These are phyloP conservation scores for Lanius collurio DNA, from an alignment of 2,113 vertebrate species.

Conservation along the genomic window DNA sequence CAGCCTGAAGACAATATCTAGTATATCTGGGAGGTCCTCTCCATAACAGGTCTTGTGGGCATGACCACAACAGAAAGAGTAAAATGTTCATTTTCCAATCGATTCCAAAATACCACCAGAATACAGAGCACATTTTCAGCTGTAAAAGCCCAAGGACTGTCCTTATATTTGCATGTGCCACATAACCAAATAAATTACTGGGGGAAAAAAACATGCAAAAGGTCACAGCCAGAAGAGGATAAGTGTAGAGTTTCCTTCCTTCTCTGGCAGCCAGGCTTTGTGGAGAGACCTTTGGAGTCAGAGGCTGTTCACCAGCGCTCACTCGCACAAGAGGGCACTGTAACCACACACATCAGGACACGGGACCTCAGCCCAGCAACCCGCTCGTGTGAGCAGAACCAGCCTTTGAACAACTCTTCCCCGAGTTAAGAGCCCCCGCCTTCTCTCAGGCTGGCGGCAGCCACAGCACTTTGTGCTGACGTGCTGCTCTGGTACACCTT, in stretches of 20 bases:
- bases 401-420: rapidly evolving
- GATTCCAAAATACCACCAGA: background rate
- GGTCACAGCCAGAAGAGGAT: background rate
- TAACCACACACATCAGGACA: background rate
- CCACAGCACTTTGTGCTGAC: background rate
- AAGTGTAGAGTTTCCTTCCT: background rate
- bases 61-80: background rate
- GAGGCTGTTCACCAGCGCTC: background rate
- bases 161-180: background rate
- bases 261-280: background rate
- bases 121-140: background rate
- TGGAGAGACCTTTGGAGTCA: background rate
- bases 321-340: slow-evolving; percentile 58
- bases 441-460: background rate
- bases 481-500: background rate
- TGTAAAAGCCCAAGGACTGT: background rate
- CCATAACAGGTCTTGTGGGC: background rate
- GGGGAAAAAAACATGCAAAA: background rate
- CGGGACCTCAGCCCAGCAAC: background rate
- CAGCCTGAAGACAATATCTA: background rate
- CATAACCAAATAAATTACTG: background rate
- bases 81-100: background rate
- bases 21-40: background rate
- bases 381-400: rapidly evolving
- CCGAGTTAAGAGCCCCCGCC: rapidly evolving